These are phyloP conservation scores for Hepsetus odoe DNA, from an alignment of 2,113 vertebrate species.

Conservation along the genomic window DNA sequence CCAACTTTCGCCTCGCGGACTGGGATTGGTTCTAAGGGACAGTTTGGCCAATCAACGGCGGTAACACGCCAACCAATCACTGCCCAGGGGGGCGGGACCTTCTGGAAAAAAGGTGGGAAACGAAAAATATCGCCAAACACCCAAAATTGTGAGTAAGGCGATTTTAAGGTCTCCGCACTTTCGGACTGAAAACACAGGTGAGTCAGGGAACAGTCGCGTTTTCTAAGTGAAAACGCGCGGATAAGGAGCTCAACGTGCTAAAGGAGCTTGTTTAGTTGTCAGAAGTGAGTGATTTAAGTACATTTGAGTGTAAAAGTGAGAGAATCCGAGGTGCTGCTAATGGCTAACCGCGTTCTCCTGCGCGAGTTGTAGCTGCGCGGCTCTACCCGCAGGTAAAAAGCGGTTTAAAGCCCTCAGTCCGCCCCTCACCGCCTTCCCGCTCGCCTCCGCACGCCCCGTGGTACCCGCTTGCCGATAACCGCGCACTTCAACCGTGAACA, in stretches of 20 bases:
- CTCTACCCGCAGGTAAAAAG: too few species aligned
- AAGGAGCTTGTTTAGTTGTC: background rate
- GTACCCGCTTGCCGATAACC: too few species aligned
- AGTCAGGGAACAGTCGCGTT: background rate
- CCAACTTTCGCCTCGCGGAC: too few species aligned
- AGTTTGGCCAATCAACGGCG: background rate
- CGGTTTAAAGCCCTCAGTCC: too few species aligned
- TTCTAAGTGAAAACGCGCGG: background rate
- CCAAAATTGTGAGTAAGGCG: slow-evolving; percentile 23
- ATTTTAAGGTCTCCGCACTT: slow-evolving; percentile 24
- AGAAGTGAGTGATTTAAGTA: too few species aligned
- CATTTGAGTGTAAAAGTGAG: too few species aligned
- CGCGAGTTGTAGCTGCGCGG: too few species aligned
- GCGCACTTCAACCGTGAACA: too few species aligned
- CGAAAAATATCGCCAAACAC: background rate
- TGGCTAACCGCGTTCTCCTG: too few species aligned
- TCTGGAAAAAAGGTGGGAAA: slow-evolving; percentile 3
- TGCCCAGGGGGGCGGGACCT: background rate
- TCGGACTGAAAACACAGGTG: slow-evolving; percentile 23
- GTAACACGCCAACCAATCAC: background rate
- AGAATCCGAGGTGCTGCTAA: too few species aligned
- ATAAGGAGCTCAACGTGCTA: background rate
- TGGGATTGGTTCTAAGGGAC: background rate
- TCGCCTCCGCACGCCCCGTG: too few species aligned
- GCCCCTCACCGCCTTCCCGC: too few species aligned